Percentiles rank a stretch among this genome's conserved stretches.
Evolutionary conservation across 2,888 invertebrate species (phyloP).

Genomic region (Stratiomys singularior): DNA sequence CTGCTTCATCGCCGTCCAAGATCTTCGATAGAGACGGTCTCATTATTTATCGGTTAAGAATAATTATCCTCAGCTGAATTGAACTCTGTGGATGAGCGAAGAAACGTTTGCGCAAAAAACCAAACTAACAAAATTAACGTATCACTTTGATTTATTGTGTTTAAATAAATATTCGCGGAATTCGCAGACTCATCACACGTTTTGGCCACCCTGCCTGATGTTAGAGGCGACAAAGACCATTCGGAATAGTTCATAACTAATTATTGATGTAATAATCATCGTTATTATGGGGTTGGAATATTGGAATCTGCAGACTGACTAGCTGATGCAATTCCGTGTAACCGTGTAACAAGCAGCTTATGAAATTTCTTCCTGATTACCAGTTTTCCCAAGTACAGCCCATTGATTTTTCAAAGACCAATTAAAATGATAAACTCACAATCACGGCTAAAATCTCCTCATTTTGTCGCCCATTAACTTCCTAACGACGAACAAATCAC

Average conservation of each 20-base stretch:
- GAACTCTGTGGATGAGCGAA: too few relatives aligned
- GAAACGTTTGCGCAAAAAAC: background rate
- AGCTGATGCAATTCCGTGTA: too few relatives aligned
- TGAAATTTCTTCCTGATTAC: background rate
- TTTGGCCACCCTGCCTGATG: background rate
- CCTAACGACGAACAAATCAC: background rate
- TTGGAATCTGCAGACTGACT: background rate
- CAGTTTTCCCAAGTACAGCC: too few relatives aligned
- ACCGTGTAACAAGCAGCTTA: background rate
- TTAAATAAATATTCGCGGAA: background rate
- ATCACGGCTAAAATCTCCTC: too few relatives aligned
- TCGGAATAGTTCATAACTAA: background rate
- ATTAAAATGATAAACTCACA: too few relatives aligned
- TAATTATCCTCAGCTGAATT: background rate
- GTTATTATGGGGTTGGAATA: background rate
- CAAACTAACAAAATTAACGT: background rate
- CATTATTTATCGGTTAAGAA: background rate
- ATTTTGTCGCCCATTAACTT: background rate
- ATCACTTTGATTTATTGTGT: slow-evolving; percentile 11
- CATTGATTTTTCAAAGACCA: too few relatives aligned
- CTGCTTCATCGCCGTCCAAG: background rate
- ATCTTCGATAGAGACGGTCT: background rate
- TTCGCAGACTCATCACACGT: background rate
- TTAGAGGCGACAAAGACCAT: background rate
- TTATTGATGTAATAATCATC: background rate